Base-by-base conservation (phyloP, 2,113 vertebrate species). In the Oenanthe oenanthe region DNA sequence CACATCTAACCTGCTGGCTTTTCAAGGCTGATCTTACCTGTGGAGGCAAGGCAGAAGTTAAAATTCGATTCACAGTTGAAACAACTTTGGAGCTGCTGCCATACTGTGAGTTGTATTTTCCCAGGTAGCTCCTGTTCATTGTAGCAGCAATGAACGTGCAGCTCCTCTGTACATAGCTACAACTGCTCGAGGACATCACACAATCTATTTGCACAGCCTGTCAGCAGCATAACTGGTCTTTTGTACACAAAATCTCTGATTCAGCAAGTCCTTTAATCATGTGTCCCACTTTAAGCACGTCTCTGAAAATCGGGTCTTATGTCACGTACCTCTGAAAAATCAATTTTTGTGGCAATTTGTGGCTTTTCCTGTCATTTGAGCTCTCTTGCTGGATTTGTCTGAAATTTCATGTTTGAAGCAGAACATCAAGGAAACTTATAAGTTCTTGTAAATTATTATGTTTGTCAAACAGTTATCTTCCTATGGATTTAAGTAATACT, bases 231-330 rank as follows among this genome's bases (percentile, higher is more conserved):
- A 97, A 78, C 88, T 81, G 86, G 51, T 60, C 91, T 91, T 96
- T 92, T 96, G 95, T 92, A 72, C 73, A 89, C 89, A 45, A 81
- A 89, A 81, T 74, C 76, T 96, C 94, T 96, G 95, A 93, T 91
- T 97, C 96, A 96, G 93, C 93, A 92, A 81, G 84, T 92, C 77
- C 73, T 57, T 95, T 78, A 95, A 75, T 85, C 80, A 28, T 57
- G 80, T 75, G 89, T 84, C 83, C 70, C 87, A 45, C 80, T 93
- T 87, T 11, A 85, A 56, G 89, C 62, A 61, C 6, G 20, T 42
- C 56, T 85, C 51, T 86, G 92, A 71, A 90, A 86, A 77, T 50
- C 0, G 0, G 20, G 68, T 60, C 66, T 68, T 54, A 67, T 25
- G 42, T 75, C 94, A 95, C 1, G 1, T 84, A 94, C 22, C 83